Base-by-base conservation (phyloP, 2,888 invertebrate species). In the Cataglyphis altisquamis region DNA sequence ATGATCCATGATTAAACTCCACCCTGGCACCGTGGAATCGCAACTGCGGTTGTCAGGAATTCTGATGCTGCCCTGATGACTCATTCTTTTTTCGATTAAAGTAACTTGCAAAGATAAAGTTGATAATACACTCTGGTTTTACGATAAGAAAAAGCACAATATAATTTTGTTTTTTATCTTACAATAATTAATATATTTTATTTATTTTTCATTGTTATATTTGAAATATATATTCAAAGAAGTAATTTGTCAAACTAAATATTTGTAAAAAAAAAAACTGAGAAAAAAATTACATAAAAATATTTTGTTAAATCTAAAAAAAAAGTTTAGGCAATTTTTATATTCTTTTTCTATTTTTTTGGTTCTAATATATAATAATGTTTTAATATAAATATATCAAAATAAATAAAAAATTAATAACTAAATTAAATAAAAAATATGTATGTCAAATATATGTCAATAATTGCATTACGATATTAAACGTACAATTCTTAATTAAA, bases 1-100 rank as follows among this genome's bases (percentile, higher is more conserved):
- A 93, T 94, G 94, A 94, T 90, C 74, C 5, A n/a, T 94, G 94
- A 93, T 94, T 94, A 93, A 90, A 89, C 87, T 90, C 90, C 92
- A 82, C 93, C 92, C 93, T 82, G 45, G 90, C 90, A 86, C 80
- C 87, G 75, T 89, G 89, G 87, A 90, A 92, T 93, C 91, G 94
- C 93, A 91, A 92, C 52, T 92, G 84, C 88, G 85, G 88, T 86
- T 67, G 83, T 87, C 89, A 89, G 73, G 91, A 93, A 72, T 83
- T 90, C 94, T 94, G 94, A 94, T 94, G 94, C 94, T 93, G 87
- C 85, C 88, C 21, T 55, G 91, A 90, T 88, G 91, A 90, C 89
- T 81, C 32, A 62, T 60, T 62, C 68, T 77, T 25, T 57, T 67
- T 57, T 68, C 12, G 48, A n/a, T 18, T 48, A 48, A 48, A 48